Evolutionary conservation across 2,888 invertebrate species (phyloP).

Genomic region (Terebella lapidaria): DNA sequence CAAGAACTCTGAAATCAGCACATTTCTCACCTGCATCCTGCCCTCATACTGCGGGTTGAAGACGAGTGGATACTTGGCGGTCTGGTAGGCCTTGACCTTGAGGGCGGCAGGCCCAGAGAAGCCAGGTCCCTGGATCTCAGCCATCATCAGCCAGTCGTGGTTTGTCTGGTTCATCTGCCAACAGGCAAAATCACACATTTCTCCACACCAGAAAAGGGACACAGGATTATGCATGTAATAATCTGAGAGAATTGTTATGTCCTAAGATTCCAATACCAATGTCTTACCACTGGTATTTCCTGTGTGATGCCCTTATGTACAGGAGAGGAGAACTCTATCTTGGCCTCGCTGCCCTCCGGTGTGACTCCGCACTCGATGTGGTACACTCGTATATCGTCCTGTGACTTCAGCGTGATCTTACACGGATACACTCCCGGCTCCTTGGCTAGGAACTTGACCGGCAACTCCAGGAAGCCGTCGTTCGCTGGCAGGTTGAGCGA

Average conservation of each 20-base stretch:
- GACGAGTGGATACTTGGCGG: constrained; percentile 44
- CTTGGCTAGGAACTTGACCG: constrained; percentile 42
- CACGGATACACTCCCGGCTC: constrained; percentile 47
- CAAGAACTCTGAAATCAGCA: too few species aligned
- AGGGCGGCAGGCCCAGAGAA: constrained; percentile 45
- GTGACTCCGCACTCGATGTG: constrained; percentile 49
- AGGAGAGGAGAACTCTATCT: constrained; percentile 45
- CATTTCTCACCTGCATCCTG: constrained; percentile 31
- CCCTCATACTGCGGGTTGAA: constrained; percentile 49
- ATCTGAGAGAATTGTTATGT: too few species aligned
- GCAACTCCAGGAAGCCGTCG: constrained; percentile 31
- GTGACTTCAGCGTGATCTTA: constrained; percentile 34
- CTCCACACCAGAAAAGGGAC: too few species aligned
- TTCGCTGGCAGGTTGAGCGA: neutral
- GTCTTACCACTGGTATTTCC: constrained; percentile 51
- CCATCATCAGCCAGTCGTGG: constrained; percentile 46
- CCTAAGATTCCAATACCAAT: too few species aligned
- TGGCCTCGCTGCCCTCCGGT: constrained; percentile 45
- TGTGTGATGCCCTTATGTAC: constrained; percentile 49
- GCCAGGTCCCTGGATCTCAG: constrained; percentile 39
- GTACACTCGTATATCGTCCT: constrained; percentile 48
- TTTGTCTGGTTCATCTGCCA: constrained; percentile 46
- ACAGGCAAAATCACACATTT: neutral
- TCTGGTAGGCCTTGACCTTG: constrained; percentile 43
- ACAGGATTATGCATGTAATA: too few species aligned